Evolutionary conservation across 2,888 invertebrate genomes (phyloP), one percentile per base, ranked within the genome.

Genomic region (Pyrocoelia pectoralis): DNA sequence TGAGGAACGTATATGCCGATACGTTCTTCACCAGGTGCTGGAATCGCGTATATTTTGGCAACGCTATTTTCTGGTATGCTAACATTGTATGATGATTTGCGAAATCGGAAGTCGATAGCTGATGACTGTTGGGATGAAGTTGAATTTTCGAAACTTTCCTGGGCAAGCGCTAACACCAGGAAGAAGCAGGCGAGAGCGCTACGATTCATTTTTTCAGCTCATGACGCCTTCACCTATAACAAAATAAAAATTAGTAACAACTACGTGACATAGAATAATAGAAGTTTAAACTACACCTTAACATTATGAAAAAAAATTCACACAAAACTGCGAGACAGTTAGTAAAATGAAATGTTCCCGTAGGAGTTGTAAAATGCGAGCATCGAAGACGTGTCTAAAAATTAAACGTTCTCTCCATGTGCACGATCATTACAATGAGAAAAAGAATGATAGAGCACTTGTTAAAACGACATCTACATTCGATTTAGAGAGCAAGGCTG

Each of bases 41-140:
- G 89, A 65, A 85, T 84, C 43, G 90, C 91, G 82, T 91, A 93
- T n/a, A 94, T 93, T 81, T 94, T 94, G 65, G 94, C 93, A 64
- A 93, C 86, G 73, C 94, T 94, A 84, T 97, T 97, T 83, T 98
- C 98, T 61, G 93, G 90, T 76, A 97, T 92, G 79, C 90, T 91
- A 75, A 93, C 92, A 85, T 96, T 95, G 87, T 96, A 97, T 17
- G 86, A 80, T 38, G 86, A 79, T 73, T 86, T 85, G 12, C 90
- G 87, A 83, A 97, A 97, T 70, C 84, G 86, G 79, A 93, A 88
- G 65, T 83, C 82, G 53, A 76, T 68, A 60, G 76, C 76, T n/a
- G 70, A 68, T 53, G 66, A 33, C 61, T 55, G 46, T 46, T 46
- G 46, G 3, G n/a, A 13, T 40, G n/a, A n/a, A n/a, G n/a, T 65